Evolutionary conservation across 2,797 vertebrate genomes (phyloP), one percentile per base, ranked within the genome.

Genomic region (Glyptemys insculpta): DNA sequence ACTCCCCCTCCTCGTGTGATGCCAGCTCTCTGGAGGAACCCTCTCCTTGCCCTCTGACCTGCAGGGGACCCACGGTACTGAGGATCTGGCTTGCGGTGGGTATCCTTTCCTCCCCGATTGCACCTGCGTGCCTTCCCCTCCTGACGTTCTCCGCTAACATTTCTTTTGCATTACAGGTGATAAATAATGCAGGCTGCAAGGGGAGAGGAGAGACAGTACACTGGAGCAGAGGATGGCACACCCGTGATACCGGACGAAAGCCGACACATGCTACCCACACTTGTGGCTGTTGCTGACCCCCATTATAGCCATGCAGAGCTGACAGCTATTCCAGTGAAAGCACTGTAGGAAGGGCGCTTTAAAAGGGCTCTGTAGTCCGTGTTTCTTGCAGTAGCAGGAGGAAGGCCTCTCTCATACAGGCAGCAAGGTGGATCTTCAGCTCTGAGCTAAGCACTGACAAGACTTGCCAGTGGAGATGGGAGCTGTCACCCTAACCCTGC

Each of bases 101-200:
- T 0, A 4, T 37, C 56, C n/a, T 91, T 27, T 84, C 84, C 44
- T 83, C 89, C 91, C 91, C 72, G 5, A 0, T 47, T 86, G 92
- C 95, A 97, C 94, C 96, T 96, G 90, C 65, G 0, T 68, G 90
- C 56, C 93, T 87, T 54, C 85, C 89, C 88, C 62, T 78, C 44
- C 52, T 91, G 78, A 85, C 44, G 44, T 81, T 81, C 79, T 16
- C 93, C 79, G 54, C 84, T 81, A 97, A 97, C 96, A 97, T 86
- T 93, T 95, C 59, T 96, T 94, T 93, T 97, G 95, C 96, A 96
- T 97, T 97, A 97, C 76, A 82, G 86, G 68, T 81, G 76, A 94
- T 97, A 65, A 97, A 97, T 97, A 97, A 97, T 97, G 96, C 93
- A 97, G 89, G 76, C 84, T 88, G 94, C 76, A 92, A 95, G 57